phyloP scores from a whole-genome alignment of 2,113 vertebrate genomes.

The Crotalus viridis region DNA sequence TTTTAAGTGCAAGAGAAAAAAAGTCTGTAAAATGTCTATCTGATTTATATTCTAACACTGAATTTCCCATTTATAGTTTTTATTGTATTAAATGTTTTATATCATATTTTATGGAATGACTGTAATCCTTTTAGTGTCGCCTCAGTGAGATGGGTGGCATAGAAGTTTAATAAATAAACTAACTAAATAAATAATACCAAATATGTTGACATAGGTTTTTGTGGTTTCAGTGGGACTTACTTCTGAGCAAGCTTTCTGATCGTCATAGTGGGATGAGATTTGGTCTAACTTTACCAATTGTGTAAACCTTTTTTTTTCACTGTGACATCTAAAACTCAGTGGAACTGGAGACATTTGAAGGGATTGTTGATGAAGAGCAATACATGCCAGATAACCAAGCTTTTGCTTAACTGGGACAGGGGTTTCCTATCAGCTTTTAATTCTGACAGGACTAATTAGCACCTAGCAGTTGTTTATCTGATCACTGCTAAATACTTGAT shows the following conservation, averaged over 20 bases:
- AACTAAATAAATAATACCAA: neutral
- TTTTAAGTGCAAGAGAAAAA: neutral
- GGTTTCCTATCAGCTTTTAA: slow-evolving; percentile 26
- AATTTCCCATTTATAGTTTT: neutral
- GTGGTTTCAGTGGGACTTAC: neutral
- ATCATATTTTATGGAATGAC: neutral
- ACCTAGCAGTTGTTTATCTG: slow-evolving; percentile 26
- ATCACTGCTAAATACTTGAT: slow-evolving; percentile 27
- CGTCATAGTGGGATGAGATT: neutral
- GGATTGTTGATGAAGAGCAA: slow-evolving; percentile 18
- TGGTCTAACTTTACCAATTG: accelerated
- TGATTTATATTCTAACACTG: neutral
- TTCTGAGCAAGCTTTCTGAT: neutral
- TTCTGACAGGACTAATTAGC: slow-evolving; percentile 31
- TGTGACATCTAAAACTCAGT: neutral
- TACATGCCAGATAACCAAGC: slow-evolving; percentile 8
- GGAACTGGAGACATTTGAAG: neutral
- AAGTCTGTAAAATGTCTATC: neutral
- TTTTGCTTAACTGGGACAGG: slow-evolving; percentile 1
- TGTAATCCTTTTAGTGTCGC: neutral
- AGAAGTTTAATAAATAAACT: neutral
- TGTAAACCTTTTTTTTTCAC: slow-evolving; percentile 21
- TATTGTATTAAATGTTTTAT: neutral
- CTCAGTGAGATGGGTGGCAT: neutral
- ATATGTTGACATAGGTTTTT: neutral